Evolutionary conservation across 2,797 vertebrate genomes (phyloP), one percentile per base, ranked within the genome.

Genomic region (Acanthurus lineatus): DNA sequence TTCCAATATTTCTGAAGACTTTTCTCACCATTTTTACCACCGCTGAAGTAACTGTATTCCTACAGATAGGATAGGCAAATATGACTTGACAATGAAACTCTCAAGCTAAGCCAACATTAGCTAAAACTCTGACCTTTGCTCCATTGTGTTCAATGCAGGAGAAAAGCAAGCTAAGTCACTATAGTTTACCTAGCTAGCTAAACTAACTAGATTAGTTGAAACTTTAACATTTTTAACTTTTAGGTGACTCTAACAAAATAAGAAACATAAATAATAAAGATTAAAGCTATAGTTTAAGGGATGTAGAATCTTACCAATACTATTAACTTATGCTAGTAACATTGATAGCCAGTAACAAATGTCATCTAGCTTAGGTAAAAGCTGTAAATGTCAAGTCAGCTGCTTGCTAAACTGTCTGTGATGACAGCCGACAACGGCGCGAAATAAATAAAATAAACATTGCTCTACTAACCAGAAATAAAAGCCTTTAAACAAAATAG

Each of bases 11-110:
- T 56, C 67, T 81, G n/a, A 52, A 22, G 7, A 7, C 4, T 67
- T 42, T 79, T 35, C 25, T 84, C 35, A 42, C 52, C 80, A 83
- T 86, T 15, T 14, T 48, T 19, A 19, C 53, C 14, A 4, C 57
- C 22, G 7, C 48, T n/a, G 14, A 58, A 32, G 2, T 10, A 2
- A 9, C 66, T 77, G 53, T 5, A 8, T 25, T 38, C 4, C 32
- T 57, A 49, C 6, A 38, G 6, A 60, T 3, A 1, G 40, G 11
- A 42, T 12, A 5, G 25, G 17, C 3, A 56, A 5, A 56, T 9
- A 5, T 22, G 3, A 42, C 40, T 9, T 12, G 9, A 6, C 32
- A 22, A 59, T 32, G 4, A 45, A 25, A 6, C 0, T 6, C 3
- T 22, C 1, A 19, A 48, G 11, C 22, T 45, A 47, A 48, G 32